phyloP scores from a whole-genome alignment of 92 coral and sea anemone genomes.

The Meandrina meandrites region DNA sequence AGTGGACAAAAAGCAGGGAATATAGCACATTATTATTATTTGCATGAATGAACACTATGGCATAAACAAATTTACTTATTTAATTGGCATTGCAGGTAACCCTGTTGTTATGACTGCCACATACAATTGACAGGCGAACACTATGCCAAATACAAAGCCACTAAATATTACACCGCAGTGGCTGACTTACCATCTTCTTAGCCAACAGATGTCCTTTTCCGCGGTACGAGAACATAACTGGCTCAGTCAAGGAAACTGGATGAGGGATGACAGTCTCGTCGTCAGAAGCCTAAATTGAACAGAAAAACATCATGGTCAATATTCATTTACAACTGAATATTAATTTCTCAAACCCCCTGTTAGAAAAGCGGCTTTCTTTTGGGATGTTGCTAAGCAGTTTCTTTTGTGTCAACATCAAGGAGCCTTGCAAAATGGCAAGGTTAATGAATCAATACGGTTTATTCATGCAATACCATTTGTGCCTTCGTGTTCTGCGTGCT shows the following conservation, averaged over 20 bases:
- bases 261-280: constrained; percentile 77
- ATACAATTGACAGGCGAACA: too few relatives aligned
- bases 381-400: neutral
- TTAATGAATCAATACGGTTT: neutral
- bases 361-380: neutral
- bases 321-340: too few relatives aligned
- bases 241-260: constrained; percentile 73
- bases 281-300: constrained; percentile 27
- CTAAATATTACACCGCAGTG: neutral
- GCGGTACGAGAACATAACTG: constrained; percentile 85
- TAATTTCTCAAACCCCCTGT: neutral
- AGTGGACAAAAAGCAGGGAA: neutral
- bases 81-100: too few relatives aligned
- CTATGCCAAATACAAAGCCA: neutral
- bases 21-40: neutral
- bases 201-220: constrained; percentile 81
- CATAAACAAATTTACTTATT: too few relatives aligned
- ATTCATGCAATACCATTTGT: neutral
- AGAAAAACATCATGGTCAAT: neutral
- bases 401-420: too few relatives aligned
- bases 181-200: constrained; percentile 77
- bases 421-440: too few relatives aligned
- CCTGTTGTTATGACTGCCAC: too few relatives aligned
- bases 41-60: too few relatives aligned
- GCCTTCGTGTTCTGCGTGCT: neutral